phyloP scores from a whole-genome alignment of 2,888 invertebrate species.

The Gnatocerus cornutus region DNA sequence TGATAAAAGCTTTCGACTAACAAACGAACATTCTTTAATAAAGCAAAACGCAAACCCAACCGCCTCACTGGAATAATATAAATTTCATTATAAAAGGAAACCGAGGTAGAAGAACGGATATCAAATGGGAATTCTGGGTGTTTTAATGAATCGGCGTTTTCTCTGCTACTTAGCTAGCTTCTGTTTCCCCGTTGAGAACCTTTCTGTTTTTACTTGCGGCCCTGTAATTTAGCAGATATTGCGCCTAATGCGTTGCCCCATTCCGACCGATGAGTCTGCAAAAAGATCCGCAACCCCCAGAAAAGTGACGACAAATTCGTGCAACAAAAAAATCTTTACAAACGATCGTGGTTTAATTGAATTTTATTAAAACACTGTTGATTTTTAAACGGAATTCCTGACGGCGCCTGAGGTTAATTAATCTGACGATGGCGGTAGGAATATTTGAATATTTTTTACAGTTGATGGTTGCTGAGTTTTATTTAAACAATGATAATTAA shows the following conservation, averaged over 20 bases:
- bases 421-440: conserved; percentile 8
- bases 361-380: conserved; percentile 41
- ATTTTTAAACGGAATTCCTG: conserved; percentile 20
- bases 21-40: conserved; percentile 49
- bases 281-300: conserved; percentile 7
- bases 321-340: conserved; percentile 23
- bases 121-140: conserved; percentile 41
- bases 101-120: conserved; percentile 27
- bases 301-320: conserved; percentile 30
- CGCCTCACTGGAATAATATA: conserved; percentile 43
- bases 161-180: conserved; percentile 39
- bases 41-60: conserved; percentile 41
- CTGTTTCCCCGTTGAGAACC: conserved; percentile 40
- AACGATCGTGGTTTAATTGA: conserved; percentile 19
- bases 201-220: conserved; percentile 45
- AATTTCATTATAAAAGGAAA: conserved; percentile 48
- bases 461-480: conserved; percentile 16
- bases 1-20: conserved; percentile 33
- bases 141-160: conserved; percentile 50
- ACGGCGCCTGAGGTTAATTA: conserved; percentile 16
- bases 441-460: conserved; percentile 33
- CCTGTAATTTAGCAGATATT: conserved; percentile 48
- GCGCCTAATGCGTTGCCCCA: conserved; percentile 46
- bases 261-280: conserved; percentile 47
- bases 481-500: conserved; percentile 38